Evolutionary conservation across 2,888 invertebrate species (phyloP), one percentile per base, ranked within the genome.

Genomic region (Hipparchia semele): DNA sequence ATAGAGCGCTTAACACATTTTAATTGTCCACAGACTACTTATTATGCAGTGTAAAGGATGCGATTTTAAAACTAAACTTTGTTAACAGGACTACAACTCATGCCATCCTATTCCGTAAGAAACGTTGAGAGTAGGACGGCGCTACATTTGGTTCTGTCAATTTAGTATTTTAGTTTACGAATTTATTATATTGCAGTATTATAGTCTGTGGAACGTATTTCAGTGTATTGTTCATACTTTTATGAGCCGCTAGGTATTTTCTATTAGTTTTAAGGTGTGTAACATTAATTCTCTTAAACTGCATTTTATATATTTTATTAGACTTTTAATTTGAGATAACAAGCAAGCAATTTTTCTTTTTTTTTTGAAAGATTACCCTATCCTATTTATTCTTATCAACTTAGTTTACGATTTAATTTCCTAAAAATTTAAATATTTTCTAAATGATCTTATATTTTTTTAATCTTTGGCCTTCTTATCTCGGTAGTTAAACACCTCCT

Each of bases 1-100:
- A 5, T 60, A 60, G 12, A 39, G 39, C 33, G 59, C 59, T 60
- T 60, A n/a, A 13, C 33, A 77, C 76, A 77, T 78, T 74, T 75
- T 74, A 79, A 73, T 73, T 64, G 70, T 69, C 70, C 73, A 74
- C 76, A 76, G 73, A 73, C 54, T 54, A 68, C 39, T 5, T 1
- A 66, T 3, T 39, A 39, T 7, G 49, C 51, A 7, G 10, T 23
- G 46, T 68, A 46, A 23, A 58, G 6, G 56, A 51, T 60, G 65
- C 33, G 53, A 7, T 33, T 51, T 64, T 53, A 39, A 39, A 39
- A 10, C 10, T 39, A 33, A 12, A 12, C 59, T 60, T 39, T 60
- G 6, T 60, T 60, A 6, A 60, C 5, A 12, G 59, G 59, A 39
- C 33, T 39, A 60, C 10, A 12, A 5, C 10, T 12, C 33, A 60